These are phyloP conservation scores for Hypocryptadius cinnamomeus DNA, from an alignment of 2,113 vertebrate genomes.

Conservation along the genomic window DNA sequence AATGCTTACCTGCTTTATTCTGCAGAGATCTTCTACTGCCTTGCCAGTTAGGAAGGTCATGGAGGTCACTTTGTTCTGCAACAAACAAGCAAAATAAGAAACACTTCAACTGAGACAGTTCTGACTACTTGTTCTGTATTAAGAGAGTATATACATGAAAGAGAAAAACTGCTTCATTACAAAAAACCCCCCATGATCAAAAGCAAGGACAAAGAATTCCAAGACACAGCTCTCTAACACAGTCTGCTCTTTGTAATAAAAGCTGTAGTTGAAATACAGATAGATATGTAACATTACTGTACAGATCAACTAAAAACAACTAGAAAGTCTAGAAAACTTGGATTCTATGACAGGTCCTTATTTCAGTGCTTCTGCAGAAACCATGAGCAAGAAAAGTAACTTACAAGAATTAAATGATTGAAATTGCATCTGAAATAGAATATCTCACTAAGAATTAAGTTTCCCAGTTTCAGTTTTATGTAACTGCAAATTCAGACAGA, in stretches of 20 bases:
- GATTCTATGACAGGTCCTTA: not conserved
- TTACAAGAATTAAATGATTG: not conserved
- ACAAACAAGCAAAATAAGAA: slow-evolving; percentile 8
- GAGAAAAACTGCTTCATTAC: not conserved
- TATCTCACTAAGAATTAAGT: not conserved
- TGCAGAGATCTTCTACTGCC: slow-evolving; percentile 93
- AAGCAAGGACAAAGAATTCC: not conserved
- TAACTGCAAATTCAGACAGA: not conserved
- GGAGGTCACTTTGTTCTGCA: slow-evolving; percentile 97
- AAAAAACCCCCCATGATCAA: not conserved
- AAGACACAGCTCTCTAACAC: not conserved
- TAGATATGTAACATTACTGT: not conserved
- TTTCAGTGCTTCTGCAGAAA: not conserved
- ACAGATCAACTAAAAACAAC: not conserved
- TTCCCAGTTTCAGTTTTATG: not conserved
- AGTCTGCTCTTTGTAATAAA: not conserved
- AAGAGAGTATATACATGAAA: not conserved
- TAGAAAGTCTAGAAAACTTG: not conserved
- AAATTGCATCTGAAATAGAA: not conserved
- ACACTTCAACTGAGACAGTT: not conserved
- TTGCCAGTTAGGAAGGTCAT: slow-evolving; percentile 96
- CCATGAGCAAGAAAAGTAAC: not conserved
- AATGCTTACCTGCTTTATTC: slow-evolving; percentile 92
- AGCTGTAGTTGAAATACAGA: not conserved
- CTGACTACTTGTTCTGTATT: not conserved